Conservation (phyloP, 2,888 invertebrate species). For the Automeris io region DNA sequence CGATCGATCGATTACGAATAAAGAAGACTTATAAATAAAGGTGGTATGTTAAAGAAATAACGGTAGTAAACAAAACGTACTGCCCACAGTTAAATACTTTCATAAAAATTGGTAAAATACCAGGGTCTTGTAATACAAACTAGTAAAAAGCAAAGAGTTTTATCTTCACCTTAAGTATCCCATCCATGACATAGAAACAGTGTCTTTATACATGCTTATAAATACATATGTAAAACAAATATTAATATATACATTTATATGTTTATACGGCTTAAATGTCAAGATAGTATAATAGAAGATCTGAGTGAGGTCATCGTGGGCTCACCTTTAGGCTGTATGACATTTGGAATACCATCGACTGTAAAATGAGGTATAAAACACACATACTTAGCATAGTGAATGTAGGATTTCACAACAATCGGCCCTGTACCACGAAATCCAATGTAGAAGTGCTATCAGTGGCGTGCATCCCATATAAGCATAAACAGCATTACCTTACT, state of each 20-base stretch:
- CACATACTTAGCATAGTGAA: constrained; percentile 3
- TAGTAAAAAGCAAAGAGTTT: too few species aligned
- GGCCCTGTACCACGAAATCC: background rate
- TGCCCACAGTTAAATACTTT: too few species aligned
- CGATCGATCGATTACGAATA: too few species aligned
- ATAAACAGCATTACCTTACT: too few species aligned
- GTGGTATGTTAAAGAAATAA: too few species aligned
- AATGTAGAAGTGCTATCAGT: background rate
- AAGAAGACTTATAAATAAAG: too few species aligned
- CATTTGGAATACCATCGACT: constrained; percentile 5
- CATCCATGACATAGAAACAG: background rate
- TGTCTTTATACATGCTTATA: background rate
- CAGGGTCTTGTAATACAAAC: too few species aligned
- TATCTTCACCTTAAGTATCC: too few species aligned
- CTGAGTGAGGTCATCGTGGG: constrained; percentile 29
- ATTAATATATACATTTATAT: background rate
- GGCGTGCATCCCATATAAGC: too few species aligned
- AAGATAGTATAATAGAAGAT: constrained; percentile 22
- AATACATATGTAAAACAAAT: background rate
- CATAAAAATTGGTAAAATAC: too few species aligned
- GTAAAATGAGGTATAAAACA: constrained; percentile 6
- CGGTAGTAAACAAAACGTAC: too few species aligned
- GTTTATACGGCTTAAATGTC: constrained; percentile 24
- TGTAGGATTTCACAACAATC: constrained; percentile 5
- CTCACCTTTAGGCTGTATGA: constrained; percentile 11